These are phyloP conservation scores for Spheniscus mendiculus DNA, from an alignment of 2,113 vertebrate genomes.

Conservation along the genomic window DNA sequence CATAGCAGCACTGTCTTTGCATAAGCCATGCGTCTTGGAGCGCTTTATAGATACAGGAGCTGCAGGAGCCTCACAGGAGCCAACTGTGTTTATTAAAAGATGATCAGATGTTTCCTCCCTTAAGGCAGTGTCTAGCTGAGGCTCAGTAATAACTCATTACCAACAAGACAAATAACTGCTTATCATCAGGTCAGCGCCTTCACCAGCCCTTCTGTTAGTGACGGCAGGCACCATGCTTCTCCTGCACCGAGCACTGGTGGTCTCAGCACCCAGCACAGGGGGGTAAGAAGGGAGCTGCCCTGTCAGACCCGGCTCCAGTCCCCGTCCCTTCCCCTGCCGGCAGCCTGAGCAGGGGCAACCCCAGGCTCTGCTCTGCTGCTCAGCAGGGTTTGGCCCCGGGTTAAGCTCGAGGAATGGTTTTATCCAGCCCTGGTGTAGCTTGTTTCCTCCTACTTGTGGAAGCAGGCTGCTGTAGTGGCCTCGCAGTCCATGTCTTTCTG, in stretches of 20 bases:
- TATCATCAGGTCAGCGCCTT: background rate
- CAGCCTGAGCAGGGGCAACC: background rate
- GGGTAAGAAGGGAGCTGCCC: background rate
- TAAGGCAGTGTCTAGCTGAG: constrained; percentile 48
- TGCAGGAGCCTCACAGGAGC: constrained; percentile 23
- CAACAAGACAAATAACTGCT: constrained; percentile 30
- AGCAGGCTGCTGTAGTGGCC: background rate
- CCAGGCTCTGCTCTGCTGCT: background rate
- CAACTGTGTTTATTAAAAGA: constrained; percentile 58
- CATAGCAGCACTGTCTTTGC: constrained; percentile 15
- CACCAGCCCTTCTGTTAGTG: background rate
- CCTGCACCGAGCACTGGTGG: accelerated
- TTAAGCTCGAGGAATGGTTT: background rate
- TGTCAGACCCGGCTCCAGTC: accelerated
- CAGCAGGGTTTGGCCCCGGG: background rate
- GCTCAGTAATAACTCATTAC: constrained; percentile 36
- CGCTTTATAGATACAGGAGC: background rate
- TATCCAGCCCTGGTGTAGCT: background rate
- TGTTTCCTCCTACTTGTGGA: background rate
- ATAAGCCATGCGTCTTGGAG: background rate
- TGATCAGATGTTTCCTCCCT: constrained; percentile 56
- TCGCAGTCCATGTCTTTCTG: accelerated
- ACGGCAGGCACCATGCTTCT: background rate
- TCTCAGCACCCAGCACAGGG: background rate
- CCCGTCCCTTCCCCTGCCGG: background rate